These are phyloP conservation scores for Onychostruthus taczanowskii DNA, from an alignment of 2,113 vertebrate species.

Conservation along the genomic window DNA sequence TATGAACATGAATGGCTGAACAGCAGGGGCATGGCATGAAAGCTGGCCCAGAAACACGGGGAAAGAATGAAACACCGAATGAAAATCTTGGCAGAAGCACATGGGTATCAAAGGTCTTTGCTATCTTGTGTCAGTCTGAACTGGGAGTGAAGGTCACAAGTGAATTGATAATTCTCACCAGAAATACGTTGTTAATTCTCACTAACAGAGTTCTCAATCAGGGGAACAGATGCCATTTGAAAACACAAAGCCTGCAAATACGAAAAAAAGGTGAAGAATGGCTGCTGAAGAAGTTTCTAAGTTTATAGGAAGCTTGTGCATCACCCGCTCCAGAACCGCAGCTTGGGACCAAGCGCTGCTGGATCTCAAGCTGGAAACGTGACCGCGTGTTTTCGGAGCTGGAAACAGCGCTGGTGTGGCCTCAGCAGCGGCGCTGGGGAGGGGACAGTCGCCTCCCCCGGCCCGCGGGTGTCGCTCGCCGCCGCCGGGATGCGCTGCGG, in stretches of 20 bases:
- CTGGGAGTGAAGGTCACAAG: not conserved
- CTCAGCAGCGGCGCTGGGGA: accelerated
- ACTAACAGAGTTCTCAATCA: not conserved
- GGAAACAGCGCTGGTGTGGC: not conserved
- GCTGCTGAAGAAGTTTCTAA: not conserved
- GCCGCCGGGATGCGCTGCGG: not conserved
- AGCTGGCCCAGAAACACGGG: not conserved
- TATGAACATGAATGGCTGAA: not conserved
- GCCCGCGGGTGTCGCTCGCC: not conserved
- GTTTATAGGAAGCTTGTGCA: not conserved
- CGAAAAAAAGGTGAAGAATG: not conserved
- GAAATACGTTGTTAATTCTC: not conserved
- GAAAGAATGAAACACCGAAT: not conserved
- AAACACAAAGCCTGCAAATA: not conserved
- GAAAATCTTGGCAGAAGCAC: not conserved
- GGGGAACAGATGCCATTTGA: not conserved
- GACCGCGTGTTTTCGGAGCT: accelerated
- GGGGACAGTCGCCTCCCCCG: accelerated
- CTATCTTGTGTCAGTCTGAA: not conserved
- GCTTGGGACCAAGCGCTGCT: not conserved
- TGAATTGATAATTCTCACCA: not conserved
- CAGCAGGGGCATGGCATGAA: slow-evolving; percentile 16
- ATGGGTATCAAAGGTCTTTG: not conserved
- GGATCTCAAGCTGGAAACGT: not conserved
- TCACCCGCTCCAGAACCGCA: not conserved